Base-by-base conservation (phyloP, 2,113 vertebrate species). In the Malurus melanocephalus region DNA sequence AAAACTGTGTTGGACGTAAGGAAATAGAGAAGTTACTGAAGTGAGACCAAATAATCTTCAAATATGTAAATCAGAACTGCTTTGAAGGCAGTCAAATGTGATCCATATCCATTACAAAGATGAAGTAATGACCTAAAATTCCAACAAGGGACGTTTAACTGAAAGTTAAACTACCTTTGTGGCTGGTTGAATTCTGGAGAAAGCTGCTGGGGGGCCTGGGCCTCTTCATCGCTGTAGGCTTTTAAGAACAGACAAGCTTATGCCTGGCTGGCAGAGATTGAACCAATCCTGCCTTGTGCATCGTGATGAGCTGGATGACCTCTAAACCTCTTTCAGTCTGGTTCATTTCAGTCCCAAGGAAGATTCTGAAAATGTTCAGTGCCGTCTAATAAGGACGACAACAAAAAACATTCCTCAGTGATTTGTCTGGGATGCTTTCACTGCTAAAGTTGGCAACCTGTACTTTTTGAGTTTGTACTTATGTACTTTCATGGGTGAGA, bases 71-170 rank as follows among this genome's bases (percentile, higher is more conserved):
- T 56, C 48, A 86, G 62, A 72, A 56, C 38, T 57, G 26, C 62
- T 43, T 22, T n/a, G 71, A 61, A 84, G 65, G 28, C 55, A 84
- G 53, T 38, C 4, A 5, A 45, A 81, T 65, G 43, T 57, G 88
- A 66, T 88, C 53, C 3, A 3, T 81, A 84, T 43, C 71, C 33
- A 53, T 78, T 72, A 79, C 42, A 81, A 84, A 90, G 69, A 65
- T 40, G 35, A 87, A 85, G 32, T 83, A 86, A 94, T 77, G 72
- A 33, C 33, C 51, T 79, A 68, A 79, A 92, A 75, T 79, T 87
- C 57, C 35, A 81, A 10, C 53, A 84, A 76, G 59, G 53, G 66
- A 81, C 16, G 65, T 87, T 85, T 74, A 80, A 51, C 32, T 83
- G 71, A 40, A 77, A 40, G 35, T 80, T 33, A 75, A 53, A 23